Evolutionary conservation across 2,797 vertebrate species (phyloP).

Genomic region (Melanotaenia parkinsoni): DNA sequence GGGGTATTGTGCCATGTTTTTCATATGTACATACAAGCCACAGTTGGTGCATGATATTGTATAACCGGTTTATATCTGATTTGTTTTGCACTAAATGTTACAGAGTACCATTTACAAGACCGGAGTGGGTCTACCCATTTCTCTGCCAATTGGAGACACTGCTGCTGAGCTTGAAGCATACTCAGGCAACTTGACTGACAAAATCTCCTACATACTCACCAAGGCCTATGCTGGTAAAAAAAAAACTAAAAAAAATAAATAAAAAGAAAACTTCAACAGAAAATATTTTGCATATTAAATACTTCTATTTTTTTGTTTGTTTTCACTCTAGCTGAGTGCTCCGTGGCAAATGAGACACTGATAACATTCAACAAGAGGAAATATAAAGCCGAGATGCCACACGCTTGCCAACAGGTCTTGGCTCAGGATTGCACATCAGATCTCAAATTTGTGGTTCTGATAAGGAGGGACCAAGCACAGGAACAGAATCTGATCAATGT

Average conservation of each 20-base stretch:
- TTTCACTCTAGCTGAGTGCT: conserved; percentile 62
- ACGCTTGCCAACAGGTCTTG: conserved; percentile 84
- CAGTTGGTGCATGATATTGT: conserved; percentile 1
- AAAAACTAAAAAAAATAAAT: background rate
- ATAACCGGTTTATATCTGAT: conserved; percentile 6
- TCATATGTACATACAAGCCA: conserved; percentile 1
- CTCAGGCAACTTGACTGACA: conserved; percentile 47
- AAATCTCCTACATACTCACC: conserved; percentile 60
- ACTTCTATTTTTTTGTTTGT: background rate
- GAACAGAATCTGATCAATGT: conserved; percentile 78
- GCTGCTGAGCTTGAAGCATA: conserved; percentile 52
- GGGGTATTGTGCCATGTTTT: background rate
- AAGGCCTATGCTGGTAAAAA: conserved; percentile 70
- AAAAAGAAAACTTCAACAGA: too few species aligned
- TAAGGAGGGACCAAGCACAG: conserved; percentile 75
- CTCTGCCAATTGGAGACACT: conserved; percentile 70
- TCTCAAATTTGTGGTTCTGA: conserved; percentile 85
- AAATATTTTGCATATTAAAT: background rate
- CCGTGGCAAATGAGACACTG: conserved; percentile 49
- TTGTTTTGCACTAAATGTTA: conserved; percentile 10
- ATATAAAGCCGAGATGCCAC: conserved; percentile 78
- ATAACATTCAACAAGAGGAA: conserved; percentile 72
- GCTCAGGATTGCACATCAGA: conserved; percentile 85
- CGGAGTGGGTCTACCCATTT: conserved; percentile 56
- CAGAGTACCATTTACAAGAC: conserved; percentile 74